A percentile compares a stretch with the other conserved stretches of the same genome.
phyloP scores from a whole-genome alignment of 2,888 invertebrate species.

The Cephus pulcher region DNA sequence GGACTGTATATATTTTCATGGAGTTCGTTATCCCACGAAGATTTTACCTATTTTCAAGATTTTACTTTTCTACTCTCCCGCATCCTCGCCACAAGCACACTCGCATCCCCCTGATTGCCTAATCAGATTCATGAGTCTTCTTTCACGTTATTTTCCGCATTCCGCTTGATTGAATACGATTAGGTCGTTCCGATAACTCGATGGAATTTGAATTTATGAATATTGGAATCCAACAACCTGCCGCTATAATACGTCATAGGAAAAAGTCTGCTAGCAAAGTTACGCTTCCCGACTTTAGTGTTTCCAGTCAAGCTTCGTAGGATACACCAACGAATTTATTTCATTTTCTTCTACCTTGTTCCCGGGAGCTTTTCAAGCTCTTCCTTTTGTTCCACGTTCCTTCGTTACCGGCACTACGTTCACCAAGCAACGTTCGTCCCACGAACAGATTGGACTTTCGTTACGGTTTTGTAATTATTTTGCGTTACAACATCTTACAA shows the following conservation, averaged over 20 bases:
- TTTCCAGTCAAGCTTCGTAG: not conserved
- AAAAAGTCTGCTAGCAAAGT: not conserved
- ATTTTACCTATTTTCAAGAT: not conserved
- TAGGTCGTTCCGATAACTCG: constrained; percentile 35
- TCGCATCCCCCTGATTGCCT: constrained; percentile 34
- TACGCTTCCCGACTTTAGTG: not conserved
- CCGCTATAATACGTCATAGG: constrained; percentile 10
- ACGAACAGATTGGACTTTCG: not conserved
- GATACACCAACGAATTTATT: not conserved
- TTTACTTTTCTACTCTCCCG: not conserved
- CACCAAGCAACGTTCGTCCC: not conserved
- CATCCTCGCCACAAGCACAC: constrained; percentile 9
- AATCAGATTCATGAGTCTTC: constrained; percentile 37
- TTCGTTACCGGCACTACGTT: not conserved
- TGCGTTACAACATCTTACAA: not conserved
- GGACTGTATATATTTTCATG: constrained; percentile 20
- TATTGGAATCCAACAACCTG: constrained; percentile 34
- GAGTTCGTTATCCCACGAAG: constrained; percentile 18
- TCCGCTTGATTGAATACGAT: constrained; percentile 41
- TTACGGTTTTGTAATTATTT: not conserved
- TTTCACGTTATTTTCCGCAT: constrained; percentile 25
- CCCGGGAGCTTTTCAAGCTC: not conserved
- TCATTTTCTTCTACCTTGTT: not conserved
- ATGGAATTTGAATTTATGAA: constrained; percentile 40
- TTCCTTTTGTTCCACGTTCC: not conserved